Conservation (phyloP, 2,888 invertebrate genomes). For the Tortrix viridana region DNA sequence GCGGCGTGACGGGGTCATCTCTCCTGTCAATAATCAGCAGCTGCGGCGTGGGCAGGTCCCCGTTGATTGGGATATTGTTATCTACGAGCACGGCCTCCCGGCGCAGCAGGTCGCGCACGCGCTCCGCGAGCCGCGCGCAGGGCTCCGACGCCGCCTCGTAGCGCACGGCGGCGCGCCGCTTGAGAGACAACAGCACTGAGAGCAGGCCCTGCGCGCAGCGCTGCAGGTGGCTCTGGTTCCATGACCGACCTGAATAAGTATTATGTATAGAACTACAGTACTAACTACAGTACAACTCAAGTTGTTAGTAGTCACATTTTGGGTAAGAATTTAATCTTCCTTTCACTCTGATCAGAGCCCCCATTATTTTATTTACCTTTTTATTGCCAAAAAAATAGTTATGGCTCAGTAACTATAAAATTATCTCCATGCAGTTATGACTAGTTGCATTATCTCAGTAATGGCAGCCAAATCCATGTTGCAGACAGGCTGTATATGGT, state of each 20-base stretch:
- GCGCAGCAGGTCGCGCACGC: constrained; percentile 92
- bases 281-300: background rate
- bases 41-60: constrained; percentile 89
- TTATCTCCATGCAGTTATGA: no score
- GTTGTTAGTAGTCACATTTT: no score
- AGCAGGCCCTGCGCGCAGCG: constrained; percentile 94
- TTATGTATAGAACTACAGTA: background rate
- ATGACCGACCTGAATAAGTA: constrained; percentile 82
- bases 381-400: no score
- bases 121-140: constrained; percentile 93
- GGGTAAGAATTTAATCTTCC: no score
- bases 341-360: no score
- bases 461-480: no score
- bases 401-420: no score
- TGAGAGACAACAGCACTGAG: constrained; percentile 94
- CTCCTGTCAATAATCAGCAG: constrained; percentile 95
- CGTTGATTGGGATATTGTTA: constrained; percentile 91
- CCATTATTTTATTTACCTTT: no score
- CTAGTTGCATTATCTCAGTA: no score
- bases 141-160: constrained; percentile 94
- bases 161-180: constrained; percentile 94
- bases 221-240: constrained; percentile 91
- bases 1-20: constrained; percentile 97
- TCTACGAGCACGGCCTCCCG: constrained; percentile 95
- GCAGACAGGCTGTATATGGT: no score